Evolutionary conservation across 2,113 vertebrate species (phyloP).

Genomic region (Pelobates fuscus): DNA sequence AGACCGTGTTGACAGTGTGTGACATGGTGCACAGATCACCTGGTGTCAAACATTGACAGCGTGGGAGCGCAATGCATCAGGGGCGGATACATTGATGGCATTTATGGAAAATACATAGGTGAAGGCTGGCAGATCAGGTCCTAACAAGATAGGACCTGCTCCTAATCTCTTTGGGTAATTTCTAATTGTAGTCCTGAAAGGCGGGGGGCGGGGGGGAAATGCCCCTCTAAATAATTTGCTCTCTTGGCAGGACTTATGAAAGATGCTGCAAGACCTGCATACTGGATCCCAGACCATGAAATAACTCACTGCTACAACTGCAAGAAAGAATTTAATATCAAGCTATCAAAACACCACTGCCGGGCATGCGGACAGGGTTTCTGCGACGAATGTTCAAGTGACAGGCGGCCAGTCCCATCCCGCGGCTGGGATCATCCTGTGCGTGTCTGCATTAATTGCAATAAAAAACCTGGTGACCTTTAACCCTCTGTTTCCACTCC

Average conservation of each 20-base stretch:
- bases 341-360: constrained; percentile 96
- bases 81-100: no score
- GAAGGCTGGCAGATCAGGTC: no score
- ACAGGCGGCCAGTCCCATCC: constrained; percentile 88
- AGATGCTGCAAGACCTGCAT: constrained; percentile 90
- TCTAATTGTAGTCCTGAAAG: no score
- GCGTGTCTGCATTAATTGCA: constrained; percentile 89
- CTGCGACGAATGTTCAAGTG: constrained; percentile 89
- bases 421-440: constrained; percentile 98
- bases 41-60: no score
- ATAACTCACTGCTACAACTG: constrained; percentile 88
- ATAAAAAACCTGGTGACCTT: constrained; percentile 93
- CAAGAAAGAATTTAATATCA: constrained; percentile 87
- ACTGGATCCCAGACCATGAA: constrained; percentile 98
- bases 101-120: no score
- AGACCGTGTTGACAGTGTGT: no score
- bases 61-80: no score
- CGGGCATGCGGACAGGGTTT: constrained; percentile 96
- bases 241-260: constrained; percentile 95
- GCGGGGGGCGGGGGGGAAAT: no score
- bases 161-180: no score
- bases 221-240: no score
- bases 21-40: no score
- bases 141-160: no score
- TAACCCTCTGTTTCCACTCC: constrained; percentile 73